Percentiles rank a stretch among this genome's conserved stretches.
These are phyloP conservation scores for Paragorgia papillata DNA, from an alignment of 92 coral and sea anemone species.

Conservation along the genomic window DNA sequence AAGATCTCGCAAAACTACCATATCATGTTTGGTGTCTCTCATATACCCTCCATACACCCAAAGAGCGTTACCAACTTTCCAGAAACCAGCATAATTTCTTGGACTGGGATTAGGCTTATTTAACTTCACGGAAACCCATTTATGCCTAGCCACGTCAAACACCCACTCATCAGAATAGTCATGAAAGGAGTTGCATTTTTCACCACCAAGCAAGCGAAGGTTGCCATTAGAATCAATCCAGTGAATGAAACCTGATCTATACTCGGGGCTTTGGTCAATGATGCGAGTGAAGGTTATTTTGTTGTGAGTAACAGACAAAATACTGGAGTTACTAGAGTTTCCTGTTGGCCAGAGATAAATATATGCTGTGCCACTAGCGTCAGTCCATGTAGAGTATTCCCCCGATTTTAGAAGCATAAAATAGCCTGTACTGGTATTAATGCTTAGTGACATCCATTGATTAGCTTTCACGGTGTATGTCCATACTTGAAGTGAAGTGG, in stretches of 20 bases:
- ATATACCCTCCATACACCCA: slow-evolving; percentile 93
- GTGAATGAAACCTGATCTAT: slow-evolving; percentile 15
- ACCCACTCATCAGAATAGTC: slow-evolving; percentile 71
- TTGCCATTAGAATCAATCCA: slow-evolving; percentile 71
- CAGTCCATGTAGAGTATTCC: background rate
- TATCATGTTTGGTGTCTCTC: slow-evolving; percentile 42
- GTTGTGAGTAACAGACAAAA: slow-evolving; percentile 11
- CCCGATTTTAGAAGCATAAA: background rate
- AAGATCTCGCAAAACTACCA: slow-evolving; percentile 68
- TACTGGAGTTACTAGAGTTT: background rate
- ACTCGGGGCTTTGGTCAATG: background rate
- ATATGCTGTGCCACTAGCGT: background rate
- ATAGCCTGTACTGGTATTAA: background rate
- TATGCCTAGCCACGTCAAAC: slow-evolving; percentile 39
- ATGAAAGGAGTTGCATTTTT: slow-evolving; percentile 29
- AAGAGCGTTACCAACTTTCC: slow-evolving; percentile 66
- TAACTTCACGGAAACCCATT: slow-evolving; percentile 52
- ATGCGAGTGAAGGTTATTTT: background rate
- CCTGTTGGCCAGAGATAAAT: slow-evolving; percentile 5
- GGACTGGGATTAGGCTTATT: slow-evolving; percentile 63
- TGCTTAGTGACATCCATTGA: background rate
- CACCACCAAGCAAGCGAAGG: slow-evolving; percentile 84
- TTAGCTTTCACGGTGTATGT: background rate
- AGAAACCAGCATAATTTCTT: slow-evolving; percentile 66
- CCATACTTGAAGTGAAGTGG: background rate